These are phyloP conservation scores for Dasypolia templi DNA, from an alignment of 2,888 invertebrate genomes.

Conservation along the genomic window DNA sequence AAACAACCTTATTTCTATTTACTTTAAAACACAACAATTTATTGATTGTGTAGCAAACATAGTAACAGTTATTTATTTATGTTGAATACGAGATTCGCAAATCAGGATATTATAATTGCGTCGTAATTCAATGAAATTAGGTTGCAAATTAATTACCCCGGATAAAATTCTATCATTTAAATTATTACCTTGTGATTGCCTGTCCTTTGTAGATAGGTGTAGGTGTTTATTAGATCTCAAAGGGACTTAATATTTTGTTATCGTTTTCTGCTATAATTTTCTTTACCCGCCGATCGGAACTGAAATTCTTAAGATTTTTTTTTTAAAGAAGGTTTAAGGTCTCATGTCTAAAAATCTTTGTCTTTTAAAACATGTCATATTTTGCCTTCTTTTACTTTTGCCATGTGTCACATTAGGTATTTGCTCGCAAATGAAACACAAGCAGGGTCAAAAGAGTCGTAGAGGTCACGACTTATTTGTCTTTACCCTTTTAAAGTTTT, in stretches of 20 bases:
- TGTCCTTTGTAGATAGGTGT: neutral
- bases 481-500: slow-evolving; percentile 21
- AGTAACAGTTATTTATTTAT: slow-evolving; percentile 31
- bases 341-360: neutral
- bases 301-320: neutral
- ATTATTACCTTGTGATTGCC: neutral
- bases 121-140: slow-evolving; percentile 20
- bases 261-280: neutral
- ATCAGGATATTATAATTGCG: slow-evolving; percentile 18
- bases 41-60: neutral
- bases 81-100: slow-evolving; percentile 1
- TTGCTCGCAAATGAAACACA: slow-evolving; percentile 2
- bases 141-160: slow-evolving; percentile 27
- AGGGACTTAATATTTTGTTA: neutral
- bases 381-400: too few relatives aligned
- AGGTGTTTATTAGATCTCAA: neutral
- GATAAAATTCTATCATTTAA: neutral
- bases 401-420: neutral
- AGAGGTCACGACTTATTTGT: slow-evolving; percentile 39
- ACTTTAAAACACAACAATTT: neutral
- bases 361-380: neutral
- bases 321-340: neutral
- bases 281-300: too few relatives aligned
- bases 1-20: neutral
- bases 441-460: slow-evolving; percentile 1